Conservation (phyloP, 2,797 vertebrate species). For the Argyrosomus regius region DNA sequence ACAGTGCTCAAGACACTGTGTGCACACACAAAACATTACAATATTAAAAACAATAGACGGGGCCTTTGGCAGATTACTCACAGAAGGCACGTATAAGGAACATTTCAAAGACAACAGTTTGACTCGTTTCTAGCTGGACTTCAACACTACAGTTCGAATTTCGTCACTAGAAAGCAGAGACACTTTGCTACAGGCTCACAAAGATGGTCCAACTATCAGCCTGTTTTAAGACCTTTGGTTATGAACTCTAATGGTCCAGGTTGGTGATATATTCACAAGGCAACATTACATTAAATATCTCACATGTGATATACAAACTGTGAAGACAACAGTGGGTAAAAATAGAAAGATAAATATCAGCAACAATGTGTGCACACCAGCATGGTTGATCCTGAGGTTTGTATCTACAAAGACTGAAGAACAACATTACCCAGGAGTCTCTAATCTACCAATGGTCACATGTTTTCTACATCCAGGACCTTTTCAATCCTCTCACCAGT, state of each 20-base stretch:
- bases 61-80: constrained; percentile 36
- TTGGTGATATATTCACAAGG: constrained; percentile 27
- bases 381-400: constrained; percentile 49
- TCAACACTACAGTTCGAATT: neutral
- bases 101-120: constrained; percentile 22
- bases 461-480: neutral
- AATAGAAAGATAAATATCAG: constrained; percentile 9
- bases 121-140: constrained; percentile 1
- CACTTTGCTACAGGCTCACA: constrained; percentile 22
- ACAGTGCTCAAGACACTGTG: constrained; percentile 26
- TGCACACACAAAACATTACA: constrained; percentile 19
- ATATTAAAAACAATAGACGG: constrained; percentile 40
- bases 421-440: neutral
- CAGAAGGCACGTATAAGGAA: constrained; percentile 68
- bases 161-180: neutral
- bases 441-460: neutral
- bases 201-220: constrained; percentile 8
- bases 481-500: neutral
- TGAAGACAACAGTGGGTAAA: constrained; percentile 13
- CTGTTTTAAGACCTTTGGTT: constrained; percentile 23
- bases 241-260: neutral
- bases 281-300: constrained; percentile 34
- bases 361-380: constrained; percentile 14
- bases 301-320: constrained; percentile 11
- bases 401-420: neutral